Evolutionary conservation across 53 echinoderm and acorn worm genomes (phyloP).

Genomic region (Glandiceps talaboti): DNA sequence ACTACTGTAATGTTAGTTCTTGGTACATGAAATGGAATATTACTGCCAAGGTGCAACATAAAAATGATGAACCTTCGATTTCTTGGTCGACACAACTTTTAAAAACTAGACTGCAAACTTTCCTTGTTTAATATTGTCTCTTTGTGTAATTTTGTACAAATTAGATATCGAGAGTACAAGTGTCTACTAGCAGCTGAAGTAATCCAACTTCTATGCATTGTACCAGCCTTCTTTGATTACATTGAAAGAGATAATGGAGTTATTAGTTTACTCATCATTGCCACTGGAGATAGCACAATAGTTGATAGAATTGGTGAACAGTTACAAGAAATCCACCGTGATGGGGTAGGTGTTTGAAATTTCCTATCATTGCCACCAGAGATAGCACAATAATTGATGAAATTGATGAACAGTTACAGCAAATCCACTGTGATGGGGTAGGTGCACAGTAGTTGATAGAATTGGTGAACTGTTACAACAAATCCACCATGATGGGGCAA

Average conservation of each 20-base stretch:
- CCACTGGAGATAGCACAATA: slow-evolving; percentile 48
- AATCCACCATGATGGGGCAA: slow-evolving; percentile 53
- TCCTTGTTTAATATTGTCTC: no score
- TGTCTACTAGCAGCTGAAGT: slow-evolving; percentile 77
- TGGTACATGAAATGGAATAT: no score
- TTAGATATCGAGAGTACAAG: slow-evolving; percentile 48
- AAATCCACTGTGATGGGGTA: no score
- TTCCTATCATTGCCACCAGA: no score
- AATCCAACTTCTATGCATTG: slow-evolving; percentile 89
- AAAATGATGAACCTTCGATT: no score
- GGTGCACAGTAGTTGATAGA: slow-evolving; percentile 42
- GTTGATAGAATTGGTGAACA: slow-evolving; percentile 44
- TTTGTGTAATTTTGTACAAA: no score
- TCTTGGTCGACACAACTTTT: no score
- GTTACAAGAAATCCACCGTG: slow-evolving; percentile 32
- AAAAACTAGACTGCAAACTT: no score
- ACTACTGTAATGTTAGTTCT: no score
- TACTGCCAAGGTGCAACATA: no score
- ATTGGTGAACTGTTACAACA: slow-evolving; percentile 39
- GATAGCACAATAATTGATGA: no score
- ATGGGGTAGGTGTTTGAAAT: slow-evolving; percentile 61
- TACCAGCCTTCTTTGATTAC: slow-evolving; percentile 74
- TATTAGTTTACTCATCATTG: slow-evolving; percentile 45
- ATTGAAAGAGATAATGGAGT: slow-evolving; percentile 56
- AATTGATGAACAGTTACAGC: no score